A percentile compares a stretch with the other conserved stretches of the same genome.
phyloP scores from a whole-genome alignment of 37 sponge, comb jelly and placozoan species.

The Tethya wilhelma region DNA sequence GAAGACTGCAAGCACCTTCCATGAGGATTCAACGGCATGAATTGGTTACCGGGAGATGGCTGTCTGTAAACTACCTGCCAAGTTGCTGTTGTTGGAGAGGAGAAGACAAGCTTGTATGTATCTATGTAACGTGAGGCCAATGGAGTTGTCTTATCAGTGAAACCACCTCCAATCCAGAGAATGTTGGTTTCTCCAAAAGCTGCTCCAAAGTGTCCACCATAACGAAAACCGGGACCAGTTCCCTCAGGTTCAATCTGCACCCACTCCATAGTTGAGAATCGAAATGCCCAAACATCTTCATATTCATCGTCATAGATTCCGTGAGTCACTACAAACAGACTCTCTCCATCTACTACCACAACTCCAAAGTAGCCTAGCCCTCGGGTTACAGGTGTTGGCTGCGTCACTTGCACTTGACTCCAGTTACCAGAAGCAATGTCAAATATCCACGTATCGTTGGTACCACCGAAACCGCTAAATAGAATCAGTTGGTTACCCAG shows the following conservation, averaged over 20 bases:
- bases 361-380: constrained; percentile 16
- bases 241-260: background rate
- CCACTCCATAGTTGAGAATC: constrained; percentile 17
- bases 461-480: constrained; percentile 10
- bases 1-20: constrained; percentile 57
- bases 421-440: constrained; percentile 5
- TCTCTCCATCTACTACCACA: constrained; percentile 23
- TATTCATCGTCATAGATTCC: constrained; percentile 36
- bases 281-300: constrained; percentile 55
- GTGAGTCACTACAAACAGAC: constrained; percentile 54
- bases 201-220: constrained; percentile 61
- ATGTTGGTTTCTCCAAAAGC: background rate
- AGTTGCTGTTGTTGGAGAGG: constrained; percentile 10
- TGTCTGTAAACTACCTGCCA: constrained; percentile 14
- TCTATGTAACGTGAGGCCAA: constrained; percentile 47
- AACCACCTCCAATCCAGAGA: constrained; percentile 54
- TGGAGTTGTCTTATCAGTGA: constrained; percentile 32
- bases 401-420: background rate
- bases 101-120: constrained; percentile 44
- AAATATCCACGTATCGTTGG: constrained; percentile 39
- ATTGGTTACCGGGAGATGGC: constrained; percentile 43
- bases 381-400: constrained; percentile 10
- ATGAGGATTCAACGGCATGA: constrained; percentile 49
- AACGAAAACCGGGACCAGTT: constrained; percentile 18
- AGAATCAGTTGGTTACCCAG: constrained; percentile 14